phyloP scores from a whole-genome alignment of 2,113 vertebrate species.

The Otis tarda region DNA sequence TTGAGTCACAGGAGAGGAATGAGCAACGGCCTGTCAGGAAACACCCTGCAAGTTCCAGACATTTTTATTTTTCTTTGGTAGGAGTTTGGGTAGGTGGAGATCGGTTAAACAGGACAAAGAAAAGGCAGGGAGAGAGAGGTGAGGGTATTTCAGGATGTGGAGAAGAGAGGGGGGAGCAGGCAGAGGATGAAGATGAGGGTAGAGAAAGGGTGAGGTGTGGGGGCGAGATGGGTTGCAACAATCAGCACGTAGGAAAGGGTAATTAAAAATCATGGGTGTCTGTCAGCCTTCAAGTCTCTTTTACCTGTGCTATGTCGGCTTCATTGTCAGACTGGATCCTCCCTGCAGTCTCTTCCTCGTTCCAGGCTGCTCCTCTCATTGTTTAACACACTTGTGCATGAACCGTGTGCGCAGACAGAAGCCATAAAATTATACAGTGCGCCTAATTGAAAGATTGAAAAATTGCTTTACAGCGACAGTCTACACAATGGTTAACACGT shows the following conservation, averaged over 20 bases:
- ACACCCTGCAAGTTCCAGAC: conserved; percentile 50
- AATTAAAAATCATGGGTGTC: conserved; percentile 48
- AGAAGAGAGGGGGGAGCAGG: neutral
- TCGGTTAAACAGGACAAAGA: neutral
- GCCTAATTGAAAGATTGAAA: conserved; percentile 57
- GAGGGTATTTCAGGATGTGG: conserved; percentile 9
- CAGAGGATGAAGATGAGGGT: neutral
- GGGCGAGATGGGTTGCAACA: neutral
- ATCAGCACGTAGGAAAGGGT: neutral
- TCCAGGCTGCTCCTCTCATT: conserved; percentile 45
- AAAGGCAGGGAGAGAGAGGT: neutral
- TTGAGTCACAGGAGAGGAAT: conserved; percentile 36
- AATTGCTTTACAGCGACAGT: conserved; percentile 33
- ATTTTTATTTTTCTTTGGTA: conserved; percentile 46
- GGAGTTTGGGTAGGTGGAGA: conserved; percentile 38
- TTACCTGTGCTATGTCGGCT: conserved; percentile 20
- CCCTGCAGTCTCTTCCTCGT: conserved; percentile 46
- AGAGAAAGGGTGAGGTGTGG: neutral
- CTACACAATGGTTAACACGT: conserved; percentile 39
- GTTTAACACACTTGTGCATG: conserved; percentile 40
- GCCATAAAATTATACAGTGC: conserved; percentile 38
- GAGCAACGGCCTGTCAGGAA: conserved; percentile 9
- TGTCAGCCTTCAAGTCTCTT: conserved; percentile 13
- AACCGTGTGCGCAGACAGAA: neutral
- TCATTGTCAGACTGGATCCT: conserved; percentile 43